These are phyloP conservation scores for Stomatorhinus walkeri DNA, from an alignment of 2,797 vertebrate species.

Conservation along the genomic window DNA sequence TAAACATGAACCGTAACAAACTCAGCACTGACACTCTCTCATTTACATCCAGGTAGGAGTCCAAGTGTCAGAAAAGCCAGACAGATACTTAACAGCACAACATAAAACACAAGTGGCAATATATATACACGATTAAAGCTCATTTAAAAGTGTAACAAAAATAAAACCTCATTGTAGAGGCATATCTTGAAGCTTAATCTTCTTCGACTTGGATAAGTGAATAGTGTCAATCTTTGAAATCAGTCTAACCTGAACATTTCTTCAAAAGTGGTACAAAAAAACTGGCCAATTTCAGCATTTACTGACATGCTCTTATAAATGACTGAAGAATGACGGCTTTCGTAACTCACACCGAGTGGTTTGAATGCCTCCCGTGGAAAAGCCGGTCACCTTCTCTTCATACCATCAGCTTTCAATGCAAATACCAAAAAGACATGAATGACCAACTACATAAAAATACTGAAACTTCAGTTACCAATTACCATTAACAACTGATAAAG, in stretches of 20 bases:
- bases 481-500: background rate
- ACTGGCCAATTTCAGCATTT: background rate
- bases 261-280: background rate
- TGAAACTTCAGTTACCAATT: background rate
- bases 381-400: background rate
- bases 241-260: background rate
- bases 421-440: background rate
- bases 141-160: constrained; percentile 7
- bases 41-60: background rate
- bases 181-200: background rate
- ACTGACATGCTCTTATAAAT: background rate
- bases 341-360: background rate
- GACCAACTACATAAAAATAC: background rate
- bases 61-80: background rate
- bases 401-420: background rate
- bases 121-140: constrained; percentile 9
- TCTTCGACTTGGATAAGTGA: background rate
- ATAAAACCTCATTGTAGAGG: constrained; percentile 3
- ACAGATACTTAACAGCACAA: background rate
- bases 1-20: background rate
- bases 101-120: background rate
- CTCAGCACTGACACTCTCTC: background rate
- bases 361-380: background rate
- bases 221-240: background rate
- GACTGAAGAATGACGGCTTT: background rate